Percentiles rank a stretch among this genome's conserved stretches.
phyloP scores from a whole-genome alignment of 2,113 vertebrate species.

The Vulpes lagopus region DNA sequence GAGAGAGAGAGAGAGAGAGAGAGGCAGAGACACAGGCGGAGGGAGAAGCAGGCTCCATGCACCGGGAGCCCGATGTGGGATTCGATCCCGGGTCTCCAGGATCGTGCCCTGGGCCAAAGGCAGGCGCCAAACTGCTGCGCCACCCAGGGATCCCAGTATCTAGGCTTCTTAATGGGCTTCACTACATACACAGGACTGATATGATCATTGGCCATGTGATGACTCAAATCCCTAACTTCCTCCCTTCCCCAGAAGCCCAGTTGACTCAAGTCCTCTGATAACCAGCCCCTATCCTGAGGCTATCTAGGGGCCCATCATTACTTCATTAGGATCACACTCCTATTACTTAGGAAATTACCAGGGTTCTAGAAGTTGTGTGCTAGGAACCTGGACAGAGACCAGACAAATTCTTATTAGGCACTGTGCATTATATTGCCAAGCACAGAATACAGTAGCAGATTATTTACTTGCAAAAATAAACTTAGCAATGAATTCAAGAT shows the following conservation, averaged over 20 bases:
- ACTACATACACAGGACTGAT: neutral
- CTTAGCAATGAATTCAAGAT: neutral
- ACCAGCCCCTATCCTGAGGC: neutral
- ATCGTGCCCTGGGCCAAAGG: no score
- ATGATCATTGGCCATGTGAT: neutral
- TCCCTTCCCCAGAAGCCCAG: neutral
- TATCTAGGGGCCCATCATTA: neutral
- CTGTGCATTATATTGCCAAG: neutral
- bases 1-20: no score
- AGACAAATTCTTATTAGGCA: neutral
- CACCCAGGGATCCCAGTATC: neutral
- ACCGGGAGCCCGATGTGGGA: no score
- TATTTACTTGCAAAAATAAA: conserved; percentile 19
- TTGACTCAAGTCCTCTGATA: neutral
- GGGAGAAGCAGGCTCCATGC: no score
- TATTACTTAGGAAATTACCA: neutral
- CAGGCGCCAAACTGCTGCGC: no score
- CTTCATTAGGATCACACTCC: neutral
- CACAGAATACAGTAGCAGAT: neutral
- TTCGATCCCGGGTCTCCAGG: no score
- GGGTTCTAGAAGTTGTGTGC: neutral
- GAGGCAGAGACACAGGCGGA: no score
- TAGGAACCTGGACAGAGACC: neutral
- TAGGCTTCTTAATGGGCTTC: neutral
- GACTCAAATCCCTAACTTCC: neutral